Evolutionary conservation across 2,797 vertebrate species (phyloP).

Genomic region (Aeoliscus strigatus): DNA sequence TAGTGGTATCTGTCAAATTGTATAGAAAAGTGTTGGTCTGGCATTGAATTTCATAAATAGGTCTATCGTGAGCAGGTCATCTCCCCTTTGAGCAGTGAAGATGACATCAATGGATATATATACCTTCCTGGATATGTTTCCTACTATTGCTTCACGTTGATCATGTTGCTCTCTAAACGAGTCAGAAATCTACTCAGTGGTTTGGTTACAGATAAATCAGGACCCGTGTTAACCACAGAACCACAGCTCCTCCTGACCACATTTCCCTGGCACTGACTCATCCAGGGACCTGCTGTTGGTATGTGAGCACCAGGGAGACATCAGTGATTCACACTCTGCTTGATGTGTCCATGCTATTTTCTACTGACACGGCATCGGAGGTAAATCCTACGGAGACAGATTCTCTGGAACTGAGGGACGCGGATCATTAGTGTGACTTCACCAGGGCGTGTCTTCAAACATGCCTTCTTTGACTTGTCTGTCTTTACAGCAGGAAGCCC

Average conservation of each 20-base stretch:
- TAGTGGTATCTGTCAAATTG: too few relatives aligned
- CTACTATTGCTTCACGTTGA: too few relatives aligned
- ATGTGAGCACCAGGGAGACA: constrained; percentile 19
- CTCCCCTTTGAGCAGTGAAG: too few relatives aligned
- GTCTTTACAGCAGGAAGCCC: constrained; percentile 21
- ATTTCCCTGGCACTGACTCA: constrained; percentile 8
- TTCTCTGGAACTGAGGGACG: constrained; percentile 12
- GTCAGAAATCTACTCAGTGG: too few relatives aligned
- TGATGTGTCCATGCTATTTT: constrained; percentile 4
- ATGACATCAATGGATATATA: too few relatives aligned
- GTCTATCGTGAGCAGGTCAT: too few relatives aligned
- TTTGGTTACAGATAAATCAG: constrained; percentile 3
- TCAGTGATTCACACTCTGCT: constrained; percentile 8
- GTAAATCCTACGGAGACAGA: constrained; percentile 14
- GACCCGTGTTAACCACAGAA: neutral
- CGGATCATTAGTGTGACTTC: constrained; percentile 22
- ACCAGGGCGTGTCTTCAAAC: constrained; percentile 29
- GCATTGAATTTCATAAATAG: too few relatives aligned
- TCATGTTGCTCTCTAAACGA: too few relatives aligned
- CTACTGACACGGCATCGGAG: constrained; percentile 18
- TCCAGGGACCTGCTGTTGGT: neutral
- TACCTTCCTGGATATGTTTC: too few relatives aligned
- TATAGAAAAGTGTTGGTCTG: too few relatives aligned
- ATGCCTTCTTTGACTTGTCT: constrained; percentile 25
- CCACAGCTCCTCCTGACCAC: neutral